Evolutionary conservation across 2,797 vertebrate species (phyloP).

Genomic region (Spinibarbus caldwelli): DNA sequence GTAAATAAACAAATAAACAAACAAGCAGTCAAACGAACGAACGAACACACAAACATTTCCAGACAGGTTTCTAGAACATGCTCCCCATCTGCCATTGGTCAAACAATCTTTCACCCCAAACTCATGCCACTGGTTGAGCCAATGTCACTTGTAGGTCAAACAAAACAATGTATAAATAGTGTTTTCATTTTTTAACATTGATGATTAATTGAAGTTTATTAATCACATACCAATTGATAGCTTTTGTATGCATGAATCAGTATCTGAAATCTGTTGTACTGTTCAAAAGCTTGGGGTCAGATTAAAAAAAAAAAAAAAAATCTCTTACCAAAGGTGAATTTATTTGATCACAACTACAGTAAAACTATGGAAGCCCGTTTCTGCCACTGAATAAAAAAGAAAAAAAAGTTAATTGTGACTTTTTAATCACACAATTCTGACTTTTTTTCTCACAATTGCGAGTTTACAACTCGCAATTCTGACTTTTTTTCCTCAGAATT

Average conservation of each 20-base stretch:
- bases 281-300: too few relatives aligned
- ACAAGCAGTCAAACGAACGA: accelerated
- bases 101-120: neutral
- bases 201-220: neutral
- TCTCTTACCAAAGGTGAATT: too few relatives aligned
- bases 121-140: neutral
- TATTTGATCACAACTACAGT: too few relatives aligned
- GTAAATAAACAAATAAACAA: neutral
- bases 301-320: too few relatives aligned
- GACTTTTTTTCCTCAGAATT: too few relatives aligned
- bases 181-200: neutral
- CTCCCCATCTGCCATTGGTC: neutral
- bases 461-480: too few relatives aligned
- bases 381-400: too few relatives aligned
- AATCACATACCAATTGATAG: neutral
- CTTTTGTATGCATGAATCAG: neutral
- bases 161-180: neutral
- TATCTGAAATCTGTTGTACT: too few relatives aligned
- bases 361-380: too few relatives aligned
- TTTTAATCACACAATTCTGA: too few relatives aligned
- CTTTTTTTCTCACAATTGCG: too few relatives aligned
- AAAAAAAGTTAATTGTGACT: too few relatives aligned
- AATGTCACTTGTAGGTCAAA: neutral
- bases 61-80: neutral
- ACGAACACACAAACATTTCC: neutral